phyloP scores from a whole-genome alignment of 1,140 invertebrate genomes.

The Bombus huntii region DNA sequence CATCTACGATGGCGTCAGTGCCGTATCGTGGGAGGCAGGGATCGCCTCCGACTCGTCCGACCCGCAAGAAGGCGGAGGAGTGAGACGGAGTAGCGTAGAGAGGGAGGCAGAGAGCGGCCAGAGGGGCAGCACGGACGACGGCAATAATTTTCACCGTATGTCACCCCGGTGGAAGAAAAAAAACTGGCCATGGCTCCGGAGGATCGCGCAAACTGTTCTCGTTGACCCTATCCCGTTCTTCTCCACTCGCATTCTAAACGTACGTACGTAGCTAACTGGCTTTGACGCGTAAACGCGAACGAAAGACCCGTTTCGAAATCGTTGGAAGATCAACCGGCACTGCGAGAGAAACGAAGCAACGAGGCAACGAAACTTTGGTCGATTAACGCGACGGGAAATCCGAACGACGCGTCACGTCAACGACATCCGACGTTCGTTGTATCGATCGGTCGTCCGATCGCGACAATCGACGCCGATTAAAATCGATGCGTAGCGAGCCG shows the following conservation, averaged over 20 bases:
- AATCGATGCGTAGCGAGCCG: slow-evolving; percentile 75
- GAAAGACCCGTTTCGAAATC: not conserved
- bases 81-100: not conserved
- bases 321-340: not conserved
- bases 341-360: not conserved
- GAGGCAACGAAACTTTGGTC: slow-evolving; percentile 3
- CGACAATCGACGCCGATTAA: slow-evolving; percentile 53
- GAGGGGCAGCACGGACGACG: slow-evolving; percentile 63
- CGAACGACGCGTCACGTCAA: not conserved
- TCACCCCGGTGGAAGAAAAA: slow-evolving; percentile 57
- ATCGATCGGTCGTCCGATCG: slow-evolving; percentile 44
- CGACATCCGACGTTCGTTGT: slow-evolving; percentile 35
- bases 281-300: slow-evolving; percentile 23
- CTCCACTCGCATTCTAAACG: slow-evolving; percentile 29
- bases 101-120: slow-evolving; percentile 2
- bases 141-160: slow-evolving; percentile 72
- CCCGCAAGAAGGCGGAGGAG: slow-evolving; percentile 57
- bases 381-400: slow-evolving; percentile 17
- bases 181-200: slow-evolving; percentile 49
- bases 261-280: not conserved
- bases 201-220: slow-evolving; percentile 58
- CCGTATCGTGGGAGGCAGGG: slow-evolving; percentile 68
- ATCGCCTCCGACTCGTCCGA: slow-evolving; percentile 65
- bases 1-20: slow-evolving; percentile 72
- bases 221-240: slow-evolving; percentile 43